phyloP scores from a whole-genome alignment of 2,888 invertebrate species.

The Sesia apiformis region DNA sequence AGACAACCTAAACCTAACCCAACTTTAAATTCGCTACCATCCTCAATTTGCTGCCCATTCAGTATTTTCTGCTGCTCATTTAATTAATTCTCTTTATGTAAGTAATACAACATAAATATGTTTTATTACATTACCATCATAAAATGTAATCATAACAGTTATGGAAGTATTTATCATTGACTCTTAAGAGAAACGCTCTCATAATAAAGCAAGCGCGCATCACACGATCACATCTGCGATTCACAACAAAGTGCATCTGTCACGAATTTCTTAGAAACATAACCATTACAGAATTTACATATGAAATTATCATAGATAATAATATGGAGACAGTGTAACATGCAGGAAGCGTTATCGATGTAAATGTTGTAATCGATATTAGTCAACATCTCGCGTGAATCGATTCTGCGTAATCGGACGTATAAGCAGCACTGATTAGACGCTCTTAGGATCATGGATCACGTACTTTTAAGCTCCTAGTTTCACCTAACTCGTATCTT shows the following conservation, averaged over 20 bases:
- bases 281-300: conserved; percentile 44
- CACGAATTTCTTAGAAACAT: not conserved
- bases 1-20: no score
- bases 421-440: conserved; percentile 50
- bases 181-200: not conserved
- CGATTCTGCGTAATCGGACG: conserved; percentile 54
- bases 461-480: conserved; percentile 31
- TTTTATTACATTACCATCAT: no score
- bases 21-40: no score
- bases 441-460: conserved; percentile 37
- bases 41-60: no score
- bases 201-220: not conserved
- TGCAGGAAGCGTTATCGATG: conserved; percentile 44
- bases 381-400: conserved; percentile 46
- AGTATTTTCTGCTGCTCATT: no score
- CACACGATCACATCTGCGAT: no score
- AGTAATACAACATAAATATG: no score
- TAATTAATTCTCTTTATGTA: no score
- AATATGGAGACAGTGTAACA: conserved; percentile 29
- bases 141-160: no score
- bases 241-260: not conserved
- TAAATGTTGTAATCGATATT: conserved; percentile 61
- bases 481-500: conserved; percentile 28
- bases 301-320: conserved; percentile 50
- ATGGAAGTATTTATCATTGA: not conserved